Conservation (phyloP, 2,888 invertebrate genomes). For the Amorpha juglandis region DNA sequence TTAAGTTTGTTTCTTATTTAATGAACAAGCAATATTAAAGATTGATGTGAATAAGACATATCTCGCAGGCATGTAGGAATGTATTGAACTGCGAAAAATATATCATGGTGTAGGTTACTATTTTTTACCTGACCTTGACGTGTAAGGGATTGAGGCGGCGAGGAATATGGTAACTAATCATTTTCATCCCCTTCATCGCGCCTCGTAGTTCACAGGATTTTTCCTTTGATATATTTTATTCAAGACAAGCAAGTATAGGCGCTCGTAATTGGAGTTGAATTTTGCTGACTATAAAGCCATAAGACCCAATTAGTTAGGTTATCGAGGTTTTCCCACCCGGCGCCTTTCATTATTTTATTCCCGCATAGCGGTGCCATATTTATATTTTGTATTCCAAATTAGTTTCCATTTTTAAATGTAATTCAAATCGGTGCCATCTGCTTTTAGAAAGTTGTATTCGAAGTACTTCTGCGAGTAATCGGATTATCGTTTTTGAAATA, state of each 20-base stretch:
- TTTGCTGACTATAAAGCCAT: background rate
- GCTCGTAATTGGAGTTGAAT: background rate
- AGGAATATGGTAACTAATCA: background rate
- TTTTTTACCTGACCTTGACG: constrained; percentile 16
- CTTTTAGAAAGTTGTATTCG: background rate
- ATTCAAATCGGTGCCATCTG: constrained; percentile 21
- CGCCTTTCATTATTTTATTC: background rate
- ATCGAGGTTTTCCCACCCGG: background rate
- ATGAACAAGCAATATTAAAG: constrained; percentile 46
- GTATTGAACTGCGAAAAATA: constrained; percentile 32
- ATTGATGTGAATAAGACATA: constrained; percentile 37
- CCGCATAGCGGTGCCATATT: background rate
- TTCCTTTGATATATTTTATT: background rate
- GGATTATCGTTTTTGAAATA: background rate
- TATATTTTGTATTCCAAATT: background rate
- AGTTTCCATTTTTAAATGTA: constrained; percentile 1
- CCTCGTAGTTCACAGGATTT: background rate
- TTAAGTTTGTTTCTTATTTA: constrained; percentile 64
- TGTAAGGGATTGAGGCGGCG: constrained; percentile 1
- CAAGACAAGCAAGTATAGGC: too few species aligned
- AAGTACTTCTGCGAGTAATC: background rate
- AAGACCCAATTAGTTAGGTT: background rate
- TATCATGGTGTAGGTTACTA: constrained; percentile 25
- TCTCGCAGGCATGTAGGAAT: constrained; percentile 33
- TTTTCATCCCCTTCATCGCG: background rate